These are phyloP conservation scores for Watsonalla binaria DNA, from an alignment of 2,888 invertebrate genomes.

Conservation along the genomic window DNA sequence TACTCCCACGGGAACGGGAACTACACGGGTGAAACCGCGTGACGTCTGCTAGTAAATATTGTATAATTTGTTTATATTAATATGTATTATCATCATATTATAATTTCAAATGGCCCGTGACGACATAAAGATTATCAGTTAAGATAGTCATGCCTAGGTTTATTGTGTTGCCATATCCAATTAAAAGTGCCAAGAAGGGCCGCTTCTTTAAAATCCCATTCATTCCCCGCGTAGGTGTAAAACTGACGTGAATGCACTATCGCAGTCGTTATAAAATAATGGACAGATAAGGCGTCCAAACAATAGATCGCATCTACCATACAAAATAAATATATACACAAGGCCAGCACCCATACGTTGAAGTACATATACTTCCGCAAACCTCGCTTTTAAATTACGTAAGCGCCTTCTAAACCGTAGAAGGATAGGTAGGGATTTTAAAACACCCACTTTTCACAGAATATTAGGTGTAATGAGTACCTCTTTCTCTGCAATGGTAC, in stretches of 20 bases:
- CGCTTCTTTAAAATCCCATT: conserved; percentile 20
- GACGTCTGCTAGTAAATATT: no score
- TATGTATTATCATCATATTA: conserved; percentile 4
- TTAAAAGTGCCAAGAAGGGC: conserved; percentile 33
- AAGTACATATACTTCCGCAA: no score
- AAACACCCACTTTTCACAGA: no score
- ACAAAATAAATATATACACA: conserved; percentile 6
- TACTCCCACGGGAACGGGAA: no score
- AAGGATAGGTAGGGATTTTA: no score
- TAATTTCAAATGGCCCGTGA: conserved; percentile 21
- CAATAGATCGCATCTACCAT: conserved; percentile 58
- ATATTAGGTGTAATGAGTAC: no score
- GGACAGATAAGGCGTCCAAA: conserved; percentile 60
- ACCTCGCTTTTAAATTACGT: no score
- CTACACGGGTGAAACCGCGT: no score
- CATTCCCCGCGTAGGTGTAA: conserved; percentile 47
- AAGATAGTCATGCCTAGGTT: conserved; percentile 20
- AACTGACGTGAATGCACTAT: conserved; percentile 50
- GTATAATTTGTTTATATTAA: neutral
- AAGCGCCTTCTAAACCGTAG: no score
- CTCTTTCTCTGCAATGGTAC: no score
- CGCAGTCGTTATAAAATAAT: conserved; percentile 68
- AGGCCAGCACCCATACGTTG: no score
- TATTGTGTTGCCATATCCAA: conserved; percentile 32
- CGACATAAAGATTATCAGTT: conserved; percentile 20